Percentiles rank a stretch among this genome's conserved stretches.
phyloP scores from a whole-genome alignment of 2,113 vertebrate species.

The Trematocara zebra region DNA sequence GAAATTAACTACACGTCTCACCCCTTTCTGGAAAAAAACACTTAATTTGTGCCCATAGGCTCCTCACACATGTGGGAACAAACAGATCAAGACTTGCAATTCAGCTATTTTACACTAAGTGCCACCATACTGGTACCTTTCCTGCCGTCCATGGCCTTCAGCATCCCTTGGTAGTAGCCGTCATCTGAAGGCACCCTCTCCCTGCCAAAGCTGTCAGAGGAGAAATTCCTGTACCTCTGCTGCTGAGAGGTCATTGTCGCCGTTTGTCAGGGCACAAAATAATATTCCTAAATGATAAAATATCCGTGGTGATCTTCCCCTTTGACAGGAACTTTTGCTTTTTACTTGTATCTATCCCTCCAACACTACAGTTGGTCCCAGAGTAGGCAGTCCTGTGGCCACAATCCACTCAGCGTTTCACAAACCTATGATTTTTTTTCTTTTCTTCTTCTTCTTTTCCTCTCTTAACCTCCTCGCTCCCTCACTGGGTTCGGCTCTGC shows the following conservation, averaged over 20 bases:
- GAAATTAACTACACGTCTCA: not conserved
- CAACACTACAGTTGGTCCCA: not conserved
- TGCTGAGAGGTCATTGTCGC: constrained; percentile 59
- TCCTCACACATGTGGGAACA: not conserved
- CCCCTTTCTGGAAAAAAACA: not conserved
- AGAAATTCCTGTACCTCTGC: constrained; percentile 67
- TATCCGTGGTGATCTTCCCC: not conserved
- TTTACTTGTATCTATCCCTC: constrained; percentile 12
- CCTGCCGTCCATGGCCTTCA: constrained; percentile 73
- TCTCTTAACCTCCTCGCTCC: constrained; percentile 35
- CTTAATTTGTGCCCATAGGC: not conserved
- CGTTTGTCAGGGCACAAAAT: not conserved
- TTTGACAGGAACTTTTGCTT: not conserved
- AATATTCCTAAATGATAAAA: constrained; percentile 11
- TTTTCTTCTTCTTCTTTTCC: not conserved
- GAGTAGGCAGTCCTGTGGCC: constrained; percentile 21
- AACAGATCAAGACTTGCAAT: not conserved
- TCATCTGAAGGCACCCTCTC: constrained; percentile 72
- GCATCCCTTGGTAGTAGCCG: constrained; percentile 71
- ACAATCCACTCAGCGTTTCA: constrained; percentile 20
- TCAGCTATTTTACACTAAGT: not conserved
- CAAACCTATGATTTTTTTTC: constrained; percentile 42
- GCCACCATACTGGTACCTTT: constrained; percentile 67
- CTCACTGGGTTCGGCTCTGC: constrained; percentile 28
- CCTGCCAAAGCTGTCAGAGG: constrained; percentile 57